These are phyloP conservation scores for Mesaphorura yosii DNA, from an alignment of 1,140 invertebrate species.

Conservation along the genomic window DNA sequence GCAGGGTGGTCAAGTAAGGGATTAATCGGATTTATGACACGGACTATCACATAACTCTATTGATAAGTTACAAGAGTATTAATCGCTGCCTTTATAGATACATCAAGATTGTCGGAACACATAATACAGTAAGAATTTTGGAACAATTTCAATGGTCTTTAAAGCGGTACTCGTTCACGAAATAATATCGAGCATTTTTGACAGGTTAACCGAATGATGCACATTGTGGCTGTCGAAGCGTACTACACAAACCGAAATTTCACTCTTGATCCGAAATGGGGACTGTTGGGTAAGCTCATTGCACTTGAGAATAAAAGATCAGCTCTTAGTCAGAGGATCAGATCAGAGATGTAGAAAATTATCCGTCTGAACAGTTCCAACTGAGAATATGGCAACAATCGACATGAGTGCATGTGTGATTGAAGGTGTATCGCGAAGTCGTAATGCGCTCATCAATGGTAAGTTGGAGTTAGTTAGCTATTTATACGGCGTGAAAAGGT, in stretches of 20 bases:
- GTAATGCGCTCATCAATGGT: slow-evolving; percentile 89
- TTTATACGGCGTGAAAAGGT: neutral
- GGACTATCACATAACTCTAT: no score
- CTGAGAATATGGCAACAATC: slow-evolving; percentile 82
- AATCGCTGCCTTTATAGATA: slow-evolving; percentile 44
- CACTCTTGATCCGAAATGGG: slow-evolving; percentile 18
- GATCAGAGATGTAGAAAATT: no score
- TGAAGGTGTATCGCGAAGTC: slow-evolving; percentile 81
- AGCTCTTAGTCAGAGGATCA: no score
- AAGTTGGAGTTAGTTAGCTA: no score
- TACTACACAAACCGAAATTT: slow-evolving; percentile 66
- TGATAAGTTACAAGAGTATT: no score
- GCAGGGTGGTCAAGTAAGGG: slow-evolving; percentile 56
- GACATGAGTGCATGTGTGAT: slow-evolving; percentile 78
- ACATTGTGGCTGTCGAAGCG: slow-evolving; percentile 83
- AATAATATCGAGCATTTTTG: no score
- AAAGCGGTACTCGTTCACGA: no score
- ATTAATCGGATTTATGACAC: neutral
- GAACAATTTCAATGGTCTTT: no score
- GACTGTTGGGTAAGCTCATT: slow-evolving; percentile 39
- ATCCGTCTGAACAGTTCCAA: slow-evolving; percentile 68
- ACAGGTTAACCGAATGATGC: slow-evolving; percentile 92
- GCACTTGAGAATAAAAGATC: no score
- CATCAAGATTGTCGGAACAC: slow-evolving; percentile 81
- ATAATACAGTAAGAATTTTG: no score